Evolutionary conservation across 2,888 invertebrate species (phyloP), one percentile per base, ranked within the genome.

Genomic region (Mythimna ferrago): DNA sequence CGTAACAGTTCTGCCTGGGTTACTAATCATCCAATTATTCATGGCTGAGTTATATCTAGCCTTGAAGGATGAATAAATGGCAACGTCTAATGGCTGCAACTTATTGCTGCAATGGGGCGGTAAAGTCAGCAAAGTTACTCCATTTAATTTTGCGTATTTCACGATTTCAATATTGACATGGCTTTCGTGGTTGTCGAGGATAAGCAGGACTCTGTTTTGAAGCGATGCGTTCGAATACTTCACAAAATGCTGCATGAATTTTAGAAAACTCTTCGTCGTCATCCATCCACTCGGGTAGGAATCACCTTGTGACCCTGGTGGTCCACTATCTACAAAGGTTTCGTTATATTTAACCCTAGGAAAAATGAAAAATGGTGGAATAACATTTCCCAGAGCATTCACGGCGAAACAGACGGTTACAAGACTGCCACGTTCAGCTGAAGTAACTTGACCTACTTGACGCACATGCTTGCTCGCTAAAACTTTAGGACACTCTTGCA

Each of bases 1-100:
- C 14, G 78, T 78, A 11, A 74, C 44, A 14, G 78, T 78, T 65
- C 58, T 74, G 11, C 78, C 71, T 21, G 77, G 77, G 62, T 77
- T 66, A 19, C 58, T 62, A 6, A 70, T 4, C 73, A 77, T 71
- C 73, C 77, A 77, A 41, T 73, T 64, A 26, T 26, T 77, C 67
- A 73, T 65, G 16, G 67, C 67, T 53, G 67, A 53, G 21, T 71
- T 73, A 60, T 78, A 78, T 71, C 67, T 32, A 19, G 71, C n/a
- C 64, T 78, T 74, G n/a, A 78, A 68, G 2, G 78, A 64, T 10
- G 61, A 63, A 65, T 67, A 78, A 58, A 78, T 64, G 19, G 73
- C 21, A 67, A 73, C 51, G 35, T 78, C 78, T 10, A 78, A 19
- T 9, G 73, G 71, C 53, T 78, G 77, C 38, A 73, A 67, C 58